These are phyloP conservation scores for Pachypanchax playfairii DNA, from an alignment of 2,113 vertebrate genomes.

Conservation along the genomic window DNA sequence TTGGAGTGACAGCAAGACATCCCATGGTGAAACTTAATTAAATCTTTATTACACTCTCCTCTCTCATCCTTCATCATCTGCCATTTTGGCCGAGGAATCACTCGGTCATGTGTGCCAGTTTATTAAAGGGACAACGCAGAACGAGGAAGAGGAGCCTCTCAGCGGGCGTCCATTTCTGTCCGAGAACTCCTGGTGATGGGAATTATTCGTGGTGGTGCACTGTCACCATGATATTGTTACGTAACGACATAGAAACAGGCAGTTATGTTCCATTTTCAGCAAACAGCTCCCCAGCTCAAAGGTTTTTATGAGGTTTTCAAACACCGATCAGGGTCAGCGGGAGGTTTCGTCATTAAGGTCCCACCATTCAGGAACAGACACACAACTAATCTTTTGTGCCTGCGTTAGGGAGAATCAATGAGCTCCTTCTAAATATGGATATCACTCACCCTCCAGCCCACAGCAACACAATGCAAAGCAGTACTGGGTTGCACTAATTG, in stretches of 20 bases:
- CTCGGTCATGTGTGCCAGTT: conserved; percentile 55
- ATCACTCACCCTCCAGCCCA: conserved; percentile 39
- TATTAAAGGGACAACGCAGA: conserved; percentile 50
- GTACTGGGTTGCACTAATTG: conserved; percentile 63
- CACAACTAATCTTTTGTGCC: conserved; percentile 68
- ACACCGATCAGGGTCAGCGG: conserved; percentile 31
- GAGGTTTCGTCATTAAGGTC: conserved; percentile 47
- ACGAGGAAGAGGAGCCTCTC: neutral
- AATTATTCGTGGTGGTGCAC: conserved; percentile 32
- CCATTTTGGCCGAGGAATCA: conserved; percentile 62
- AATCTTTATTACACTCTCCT: conserved; percentile 64
- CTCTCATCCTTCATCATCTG: conserved; percentile 70
- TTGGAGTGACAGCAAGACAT: conserved; percentile 60
- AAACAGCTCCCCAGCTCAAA: conserved; percentile 11
- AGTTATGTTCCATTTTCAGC: conserved; percentile 13
- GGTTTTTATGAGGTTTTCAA: conserved; percentile 32
- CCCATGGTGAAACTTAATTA: conserved; percentile 74
- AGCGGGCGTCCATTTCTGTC: conserved; percentile 8
- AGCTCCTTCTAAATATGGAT: conserved; percentile 67
- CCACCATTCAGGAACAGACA: conserved; percentile 46
- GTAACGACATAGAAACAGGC: conserved; percentile 28
- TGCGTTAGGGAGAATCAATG: conserved; percentile 60
- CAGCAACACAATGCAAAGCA: conserved; percentile 61
- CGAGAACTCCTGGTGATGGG: conserved; percentile 20
- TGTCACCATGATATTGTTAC: conserved; percentile 44